These are phyloP conservation scores for Zaprionus ornatus DNA, from an alignment of 1,140 invertebrate species.

Conservation along the genomic window DNA sequence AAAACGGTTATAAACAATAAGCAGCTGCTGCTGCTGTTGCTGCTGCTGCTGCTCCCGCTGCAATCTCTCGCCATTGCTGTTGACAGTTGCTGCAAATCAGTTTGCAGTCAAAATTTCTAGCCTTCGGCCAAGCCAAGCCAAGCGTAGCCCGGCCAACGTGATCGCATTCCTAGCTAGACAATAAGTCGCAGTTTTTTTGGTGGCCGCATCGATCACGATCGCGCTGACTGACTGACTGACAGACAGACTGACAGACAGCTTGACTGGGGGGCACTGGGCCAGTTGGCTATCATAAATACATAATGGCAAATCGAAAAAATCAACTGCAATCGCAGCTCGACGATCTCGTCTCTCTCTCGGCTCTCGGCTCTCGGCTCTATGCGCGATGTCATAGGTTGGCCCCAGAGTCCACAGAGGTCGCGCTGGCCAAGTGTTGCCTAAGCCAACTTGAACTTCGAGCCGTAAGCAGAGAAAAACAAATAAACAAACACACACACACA, in stretches of 20 bases:
- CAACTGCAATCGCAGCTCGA: constrained; percentile 8
- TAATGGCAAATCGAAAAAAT: constrained; percentile 66
- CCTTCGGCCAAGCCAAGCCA: constrained; percentile 28
- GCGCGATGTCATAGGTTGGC: constrained; percentile 55
- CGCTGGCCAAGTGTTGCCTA: constrained; percentile 38
- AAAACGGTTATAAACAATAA: constrained; percentile 33
- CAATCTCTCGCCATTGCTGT: constrained; percentile 25
- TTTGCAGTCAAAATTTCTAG: constrained; percentile 53
- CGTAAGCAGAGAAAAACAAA: neutral
- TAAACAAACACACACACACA: neutral
- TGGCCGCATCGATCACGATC: constrained; percentile 74
- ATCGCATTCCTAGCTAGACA: constrained; percentile 66
- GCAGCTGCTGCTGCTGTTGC: constrained; percentile 34
- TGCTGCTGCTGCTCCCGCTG: constrained; percentile 23
- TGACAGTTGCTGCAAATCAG: constrained; percentile 71
- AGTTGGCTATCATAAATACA: constrained; percentile 45
- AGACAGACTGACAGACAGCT: constrained; percentile 52
- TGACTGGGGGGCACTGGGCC: constrained; percentile 60
- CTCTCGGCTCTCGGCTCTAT: constrained; percentile 28
- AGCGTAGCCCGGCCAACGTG: constrained; percentile 29
- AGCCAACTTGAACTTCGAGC: constrained; percentile 53
- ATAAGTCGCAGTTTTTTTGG: constrained; percentile 41
- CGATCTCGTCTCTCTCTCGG: constrained; percentile 21
- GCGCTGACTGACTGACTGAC: constrained; percentile 25
- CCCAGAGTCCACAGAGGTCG: constrained; percentile 51